Evolutionary conservation across 2,113 vertebrate species (phyloP).

Genomic region (Globicephala melas): DNA sequence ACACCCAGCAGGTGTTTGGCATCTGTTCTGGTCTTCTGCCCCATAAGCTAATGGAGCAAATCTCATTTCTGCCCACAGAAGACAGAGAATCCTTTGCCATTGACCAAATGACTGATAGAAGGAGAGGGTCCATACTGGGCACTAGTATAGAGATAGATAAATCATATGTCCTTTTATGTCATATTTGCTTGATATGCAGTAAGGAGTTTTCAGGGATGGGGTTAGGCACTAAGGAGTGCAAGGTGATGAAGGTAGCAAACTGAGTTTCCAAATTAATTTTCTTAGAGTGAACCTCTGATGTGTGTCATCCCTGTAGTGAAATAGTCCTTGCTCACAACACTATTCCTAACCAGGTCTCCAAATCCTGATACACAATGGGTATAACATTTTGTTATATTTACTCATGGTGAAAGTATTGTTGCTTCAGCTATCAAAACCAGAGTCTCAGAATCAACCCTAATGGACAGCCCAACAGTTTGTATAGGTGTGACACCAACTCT

Average conservation of each 20-base stretch:
- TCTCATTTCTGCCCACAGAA: background rate
- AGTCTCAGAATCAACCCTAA: background rate
- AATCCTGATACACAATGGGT: background rate
- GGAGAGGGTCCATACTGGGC: background rate
- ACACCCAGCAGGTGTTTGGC: background rate
- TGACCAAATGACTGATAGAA: background rate
- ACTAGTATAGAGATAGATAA: background rate
- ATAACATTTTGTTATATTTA: background rate
- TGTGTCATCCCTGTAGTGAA: background rate
- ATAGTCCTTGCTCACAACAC: background rate
- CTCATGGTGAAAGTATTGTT: background rate
- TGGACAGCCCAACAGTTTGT: background rate
- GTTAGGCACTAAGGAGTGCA: background rate
- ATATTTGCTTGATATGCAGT: background rate
- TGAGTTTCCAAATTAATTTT: background rate
- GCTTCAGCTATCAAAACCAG: background rate
- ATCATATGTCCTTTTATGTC: background rate
- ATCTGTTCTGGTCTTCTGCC: background rate
- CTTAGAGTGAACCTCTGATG: background rate
- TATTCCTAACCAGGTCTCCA: background rate
- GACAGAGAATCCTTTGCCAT: background rate
- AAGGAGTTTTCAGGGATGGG: background rate
- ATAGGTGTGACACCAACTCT: background rate
- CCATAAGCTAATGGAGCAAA: background rate
- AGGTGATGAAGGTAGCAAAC: background rate